phyloP scores from a whole-genome alignment of 2,888 invertebrate species.

The Drosophila fulvimacula region DNA sequence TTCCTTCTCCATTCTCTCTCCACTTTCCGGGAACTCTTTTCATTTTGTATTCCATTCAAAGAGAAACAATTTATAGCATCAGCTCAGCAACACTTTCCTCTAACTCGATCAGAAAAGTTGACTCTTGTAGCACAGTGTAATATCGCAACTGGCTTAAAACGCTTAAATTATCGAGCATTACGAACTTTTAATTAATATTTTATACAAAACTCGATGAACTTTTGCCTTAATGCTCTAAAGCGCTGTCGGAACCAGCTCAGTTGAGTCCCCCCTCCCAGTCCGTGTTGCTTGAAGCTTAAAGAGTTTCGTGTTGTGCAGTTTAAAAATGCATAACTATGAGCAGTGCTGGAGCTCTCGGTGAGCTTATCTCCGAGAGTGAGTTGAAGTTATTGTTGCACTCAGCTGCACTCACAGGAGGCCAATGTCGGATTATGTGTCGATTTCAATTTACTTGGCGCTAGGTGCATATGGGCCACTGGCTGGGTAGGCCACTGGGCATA shows the following conservation, averaged over 20 bases:
- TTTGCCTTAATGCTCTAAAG: background rate
- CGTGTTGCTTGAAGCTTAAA: background rate
- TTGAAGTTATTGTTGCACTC: constrained; percentile 42
- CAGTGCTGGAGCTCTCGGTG: background rate
- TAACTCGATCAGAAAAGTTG: no score
- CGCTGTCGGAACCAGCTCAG: background rate
- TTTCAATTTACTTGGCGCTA: constrained; percentile 59
- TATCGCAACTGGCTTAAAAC: background rate
- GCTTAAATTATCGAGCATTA: background rate
- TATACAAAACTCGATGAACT: background rate
- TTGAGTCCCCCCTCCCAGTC: no score
- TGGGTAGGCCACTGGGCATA: background rate
- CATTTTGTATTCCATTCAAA: no score
- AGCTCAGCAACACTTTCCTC: no score
- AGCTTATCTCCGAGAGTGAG: background rate
- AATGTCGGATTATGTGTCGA: constrained; percentile 59
- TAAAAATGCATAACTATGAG: background rate
- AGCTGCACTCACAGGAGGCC: constrained; percentile 46
- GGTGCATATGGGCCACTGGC: background rate
- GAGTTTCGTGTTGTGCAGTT: background rate
- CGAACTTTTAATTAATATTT: background rate
- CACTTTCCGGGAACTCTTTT: no score
- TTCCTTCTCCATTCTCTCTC: no score
- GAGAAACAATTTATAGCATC: no score
- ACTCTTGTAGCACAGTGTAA: no score